Percentiles rank a stretch among this genome's conserved stretches.
phyloP scores from a whole-genome alignment of 1,140 invertebrate genomes.

The Pectinophora gossypiella region DNA sequence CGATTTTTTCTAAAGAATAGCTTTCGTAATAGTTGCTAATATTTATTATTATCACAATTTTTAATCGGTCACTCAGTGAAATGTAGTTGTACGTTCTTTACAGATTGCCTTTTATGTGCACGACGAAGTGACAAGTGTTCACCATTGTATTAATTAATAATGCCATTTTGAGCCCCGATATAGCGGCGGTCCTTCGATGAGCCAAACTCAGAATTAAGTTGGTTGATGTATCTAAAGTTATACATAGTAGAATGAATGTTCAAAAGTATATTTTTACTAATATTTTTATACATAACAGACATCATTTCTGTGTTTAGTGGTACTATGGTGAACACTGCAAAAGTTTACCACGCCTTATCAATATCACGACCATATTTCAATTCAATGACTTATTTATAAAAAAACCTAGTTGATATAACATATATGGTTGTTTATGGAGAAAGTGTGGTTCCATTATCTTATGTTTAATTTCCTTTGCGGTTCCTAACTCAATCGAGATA shows the following conservation, averaged over 20 bases:
- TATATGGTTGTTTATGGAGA: background rate
- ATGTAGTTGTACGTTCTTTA: background rate
- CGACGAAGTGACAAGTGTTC: constrained; percentile 16
- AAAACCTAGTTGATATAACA: background rate
- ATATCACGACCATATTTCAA: constrained; percentile 3
- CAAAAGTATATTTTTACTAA: no score
- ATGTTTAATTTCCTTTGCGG: constrained; percentile 30
- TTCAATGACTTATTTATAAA: background rate
- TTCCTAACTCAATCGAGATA: constrained; percentile 41
- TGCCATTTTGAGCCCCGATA: background rate
- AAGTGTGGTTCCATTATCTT: background rate
- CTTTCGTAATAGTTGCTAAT: constrained; percentile 52
- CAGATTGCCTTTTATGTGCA: background rate
- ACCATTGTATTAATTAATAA: constrained; percentile 20
- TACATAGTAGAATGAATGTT: background rate
- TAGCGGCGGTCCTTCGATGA: background rate
- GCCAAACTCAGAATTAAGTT: background rate
- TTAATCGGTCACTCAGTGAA: constrained; percentile 19
- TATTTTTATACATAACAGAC: no score
- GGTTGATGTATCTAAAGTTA: background rate
- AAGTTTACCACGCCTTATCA: constrained; percentile 16
- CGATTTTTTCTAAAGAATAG: constrained; percentile 38
- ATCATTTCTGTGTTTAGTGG: no score
- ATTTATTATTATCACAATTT: constrained; percentile 49
- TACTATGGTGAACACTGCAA: no score